Conservation (phyloP, 2,888 invertebrate species). For the Microctonus hyperodae region DNA sequence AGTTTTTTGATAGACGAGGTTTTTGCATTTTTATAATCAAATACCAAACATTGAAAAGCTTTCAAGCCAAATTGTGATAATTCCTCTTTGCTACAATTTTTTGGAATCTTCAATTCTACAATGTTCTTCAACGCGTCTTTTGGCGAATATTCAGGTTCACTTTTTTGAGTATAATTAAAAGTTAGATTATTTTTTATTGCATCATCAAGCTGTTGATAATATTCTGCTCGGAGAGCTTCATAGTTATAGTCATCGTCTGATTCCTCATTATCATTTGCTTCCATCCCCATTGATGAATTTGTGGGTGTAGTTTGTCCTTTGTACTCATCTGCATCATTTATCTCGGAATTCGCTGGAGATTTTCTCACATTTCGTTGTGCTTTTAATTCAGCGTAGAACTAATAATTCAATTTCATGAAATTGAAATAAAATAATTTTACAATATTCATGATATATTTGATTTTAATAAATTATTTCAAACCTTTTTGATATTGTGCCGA, state of each 20-base stretch:
- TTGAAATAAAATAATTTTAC: neutral
- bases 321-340: conserved; percentile 22
- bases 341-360: neutral
- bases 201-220: conserved; percentile 60
- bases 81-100: conserved; percentile 65
- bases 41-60: conserved; percentile 60
- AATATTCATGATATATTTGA: neutral
- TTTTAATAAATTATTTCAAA: conserved; percentile 25
- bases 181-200: conserved; percentile 57
- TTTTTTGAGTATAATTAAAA: conserved; percentile 61
- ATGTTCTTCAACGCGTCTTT: conserved; percentile 58
- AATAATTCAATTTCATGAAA: conserved; percentile 2
- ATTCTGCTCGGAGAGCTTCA: conserved; percentile 63
- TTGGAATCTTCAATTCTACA: conserved; percentile 55
- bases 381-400: conserved; percentile 6
- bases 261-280: conserved; percentile 7
- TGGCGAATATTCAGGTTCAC: conserved; percentile 58
- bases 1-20: conserved; percentile 42
- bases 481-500: conserved; percentile 46
- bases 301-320: conserved; percentile 5
- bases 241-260: conserved; percentile 60
- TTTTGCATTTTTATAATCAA: conserved; percentile 56
- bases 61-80: conserved; percentile 62
- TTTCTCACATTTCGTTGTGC: neutral
- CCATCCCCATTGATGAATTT: neutral